Conservation (phyloP, 2,797 vertebrate species). For the Chelonia mydas region DNA sequence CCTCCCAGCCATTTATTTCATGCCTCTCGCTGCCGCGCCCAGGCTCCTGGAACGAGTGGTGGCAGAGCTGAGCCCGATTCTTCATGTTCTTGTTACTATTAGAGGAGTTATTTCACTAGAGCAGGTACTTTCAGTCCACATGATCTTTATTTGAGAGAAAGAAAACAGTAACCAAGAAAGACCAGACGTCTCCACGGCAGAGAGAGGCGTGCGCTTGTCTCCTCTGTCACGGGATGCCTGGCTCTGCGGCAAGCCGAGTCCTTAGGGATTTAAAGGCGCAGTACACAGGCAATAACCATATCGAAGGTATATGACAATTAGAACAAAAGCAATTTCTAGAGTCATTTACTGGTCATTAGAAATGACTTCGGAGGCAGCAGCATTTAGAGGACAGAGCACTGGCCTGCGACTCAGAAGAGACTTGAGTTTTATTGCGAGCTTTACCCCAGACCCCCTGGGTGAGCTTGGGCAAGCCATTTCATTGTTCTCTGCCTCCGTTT, state of each 20-base stretch:
- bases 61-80: background rate
- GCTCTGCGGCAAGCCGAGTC: background rate
- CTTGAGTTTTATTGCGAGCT: background rate
- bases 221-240: background rate
- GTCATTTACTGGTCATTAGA: background rate
- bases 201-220: background rate
- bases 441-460: background rate
- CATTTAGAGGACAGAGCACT: background rate
- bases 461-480: background rate
- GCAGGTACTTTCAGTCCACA: background rate
- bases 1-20: constrained; percentile 3
- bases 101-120: constrained; percentile 33
- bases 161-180: background rate
- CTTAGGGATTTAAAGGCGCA: background rate
- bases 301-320: background rate
- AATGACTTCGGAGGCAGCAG: background rate
- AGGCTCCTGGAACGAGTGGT: constrained; percentile 31
- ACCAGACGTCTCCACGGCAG: background rate
- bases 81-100: background rate
- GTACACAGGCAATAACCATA: background rate
- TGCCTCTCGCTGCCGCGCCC: background rate
- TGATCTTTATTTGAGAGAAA: background rate
- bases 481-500: background rate
- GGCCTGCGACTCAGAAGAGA: background rate
- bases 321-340: background rate